A percentile compares a stretch with the other conserved stretches of the same genome.
These are phyloP conservation scores for Acanthosepion lycidas DNA, from an alignment of 2,888 invertebrate species.

Conservation along the genomic window DNA sequence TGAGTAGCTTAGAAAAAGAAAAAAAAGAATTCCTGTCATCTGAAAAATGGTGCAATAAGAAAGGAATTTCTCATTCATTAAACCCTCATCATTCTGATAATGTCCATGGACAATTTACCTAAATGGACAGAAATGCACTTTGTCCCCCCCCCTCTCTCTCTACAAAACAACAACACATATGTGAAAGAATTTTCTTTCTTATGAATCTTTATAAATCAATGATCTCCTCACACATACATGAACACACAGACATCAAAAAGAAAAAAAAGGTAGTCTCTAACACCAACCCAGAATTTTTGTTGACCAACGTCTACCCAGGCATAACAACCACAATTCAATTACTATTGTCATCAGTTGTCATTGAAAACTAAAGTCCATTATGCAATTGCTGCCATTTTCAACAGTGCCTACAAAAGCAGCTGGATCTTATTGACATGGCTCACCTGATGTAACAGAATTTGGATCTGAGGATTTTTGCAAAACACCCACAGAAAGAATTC, in stretches of 20 bases:
- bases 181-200: background rate
- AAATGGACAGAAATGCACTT: background rate
- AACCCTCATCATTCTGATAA: background rate
- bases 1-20: background rate
- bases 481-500: no score
- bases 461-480: background rate
- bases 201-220: background rate
- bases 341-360: background rate
- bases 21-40: background rate
- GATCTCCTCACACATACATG: background rate
- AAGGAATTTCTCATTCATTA: background rate
- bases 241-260: background rate
- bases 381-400: background rate
- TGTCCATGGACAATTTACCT: background rate
- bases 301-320: conserved; percentile 21
- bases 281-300: background rate
- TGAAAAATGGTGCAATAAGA: background rate
- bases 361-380: background rate
- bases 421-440: background rate
- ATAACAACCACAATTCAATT: background rate
- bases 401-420: background rate
- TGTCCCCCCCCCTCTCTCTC: background rate
- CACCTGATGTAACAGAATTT: background rate
- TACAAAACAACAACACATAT: background rate
- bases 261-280: background rate